Percentiles rank a stretch among this genome's conserved stretches.
phyloP scores from a whole-genome alignment of 64 coral and sea anemone genomes.

The Stichodactyla helianthus region DNA sequence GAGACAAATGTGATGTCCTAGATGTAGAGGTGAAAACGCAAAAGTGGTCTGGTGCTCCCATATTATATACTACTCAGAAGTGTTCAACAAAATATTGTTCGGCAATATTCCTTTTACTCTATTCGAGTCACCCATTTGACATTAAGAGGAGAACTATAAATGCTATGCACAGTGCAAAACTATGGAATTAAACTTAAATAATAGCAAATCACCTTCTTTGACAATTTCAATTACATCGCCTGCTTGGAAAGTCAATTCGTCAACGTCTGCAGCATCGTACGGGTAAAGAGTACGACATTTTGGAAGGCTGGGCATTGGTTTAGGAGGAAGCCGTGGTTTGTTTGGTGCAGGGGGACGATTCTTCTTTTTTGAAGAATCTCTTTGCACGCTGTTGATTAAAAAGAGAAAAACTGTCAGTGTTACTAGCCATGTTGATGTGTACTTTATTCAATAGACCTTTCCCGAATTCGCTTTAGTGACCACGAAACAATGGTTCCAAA shows the following conservation, averaged over 20 bases:
- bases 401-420: not conserved
- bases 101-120: too few species aligned
- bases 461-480: too few species aligned
- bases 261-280: constrained; percentile 88
- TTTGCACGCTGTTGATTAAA: constrained; percentile 32
- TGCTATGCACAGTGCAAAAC: not conserved
- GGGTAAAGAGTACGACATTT: constrained; percentile 82
- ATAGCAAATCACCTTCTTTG: constrained; percentile 77
- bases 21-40: too few species aligned
- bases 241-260: constrained; percentile 86
- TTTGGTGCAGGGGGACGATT: constrained; percentile 60
- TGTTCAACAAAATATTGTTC: too few species aligned
- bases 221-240: constrained; percentile 86
- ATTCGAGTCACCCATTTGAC: too few species aligned
- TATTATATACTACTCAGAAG: too few species aligned
- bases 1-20: too few species aligned
- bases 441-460: not conserved
- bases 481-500: too few species aligned
- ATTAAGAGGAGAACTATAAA: too few species aligned
- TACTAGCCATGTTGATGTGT: not conserved
- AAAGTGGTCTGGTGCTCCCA: too few species aligned
- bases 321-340: constrained; percentile 76
- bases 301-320: constrained; percentile 68
- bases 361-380: constrained; percentile 51
- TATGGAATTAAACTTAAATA: not conserved